These are phyloP conservation scores for Smutsia gigantea DNA, from an alignment of 2,797 vertebrate genomes.

Conservation along the genomic window DNA sequence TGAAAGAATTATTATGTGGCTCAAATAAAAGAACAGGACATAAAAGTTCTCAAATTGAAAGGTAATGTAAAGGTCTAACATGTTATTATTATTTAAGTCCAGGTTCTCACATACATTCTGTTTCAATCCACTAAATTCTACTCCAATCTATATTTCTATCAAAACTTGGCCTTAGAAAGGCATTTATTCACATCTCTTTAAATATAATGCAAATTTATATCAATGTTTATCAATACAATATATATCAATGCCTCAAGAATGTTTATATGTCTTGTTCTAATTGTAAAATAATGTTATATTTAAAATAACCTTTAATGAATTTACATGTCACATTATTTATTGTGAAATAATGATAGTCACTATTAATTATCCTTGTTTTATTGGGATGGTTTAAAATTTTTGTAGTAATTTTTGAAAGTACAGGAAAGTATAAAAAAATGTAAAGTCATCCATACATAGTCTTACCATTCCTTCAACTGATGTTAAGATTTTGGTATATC, in stretches of 20 bases:
- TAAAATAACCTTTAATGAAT: not conserved
- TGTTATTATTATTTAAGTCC: not conserved
- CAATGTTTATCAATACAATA: not conserved
- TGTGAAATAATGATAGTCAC: not conserved
- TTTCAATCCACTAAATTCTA: not conserved
- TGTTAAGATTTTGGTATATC: not conserved
- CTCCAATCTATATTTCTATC: not conserved
- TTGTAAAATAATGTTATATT: not conserved
- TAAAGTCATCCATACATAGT: not conserved
- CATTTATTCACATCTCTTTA: constrained; percentile 17
- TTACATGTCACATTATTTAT: not conserved
- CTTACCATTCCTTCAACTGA: not conserved
- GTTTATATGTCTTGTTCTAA: constrained; percentile 5
- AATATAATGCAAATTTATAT: not conserved
- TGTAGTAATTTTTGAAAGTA: not conserved
- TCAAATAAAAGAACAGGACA: not conserved
- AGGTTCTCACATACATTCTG: not conserved
- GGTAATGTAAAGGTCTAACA: not conserved
- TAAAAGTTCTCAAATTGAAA: constrained; percentile 4
- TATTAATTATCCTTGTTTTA: not conserved
- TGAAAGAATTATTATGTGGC: not conserved
- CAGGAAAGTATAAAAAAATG: not conserved
- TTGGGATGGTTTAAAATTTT: not conserved
- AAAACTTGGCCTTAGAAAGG: not conserved
- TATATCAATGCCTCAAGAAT: not conserved